A percentile compares a stretch with the other conserved stretches of the same genome.
Evolutionary conservation across 2,797 vertebrate species (phyloP).

Genomic region (Ctenopoma multispine): DNA sequence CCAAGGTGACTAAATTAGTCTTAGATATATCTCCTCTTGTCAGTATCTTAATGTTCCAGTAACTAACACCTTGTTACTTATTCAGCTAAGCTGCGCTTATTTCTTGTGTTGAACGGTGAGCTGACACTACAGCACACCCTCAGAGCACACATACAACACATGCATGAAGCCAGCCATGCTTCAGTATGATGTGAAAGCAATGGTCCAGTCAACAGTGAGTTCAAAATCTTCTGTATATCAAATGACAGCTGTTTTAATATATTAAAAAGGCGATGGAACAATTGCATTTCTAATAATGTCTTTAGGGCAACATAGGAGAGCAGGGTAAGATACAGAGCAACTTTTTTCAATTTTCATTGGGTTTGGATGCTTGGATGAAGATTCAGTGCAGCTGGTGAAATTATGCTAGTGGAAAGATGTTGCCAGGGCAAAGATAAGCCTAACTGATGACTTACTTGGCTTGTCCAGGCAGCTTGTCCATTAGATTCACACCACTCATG

Average conservation of each 20-base stretch:
- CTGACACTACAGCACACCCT: slow-evolving; percentile 36
- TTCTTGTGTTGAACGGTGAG: slow-evolving; percentile 20
- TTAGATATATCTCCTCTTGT: slow-evolving; percentile 48
- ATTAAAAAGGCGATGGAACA: slow-evolving; percentile 38
- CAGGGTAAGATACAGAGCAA: slow-evolving; percentile 32
- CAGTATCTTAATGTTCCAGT: slow-evolving; percentile 36
- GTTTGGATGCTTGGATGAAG: slow-evolving; percentile 37
- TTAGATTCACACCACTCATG: slow-evolving; percentile 36
- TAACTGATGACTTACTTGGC: slow-evolving; percentile 55
- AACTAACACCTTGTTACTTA: slow-evolving; percentile 43
- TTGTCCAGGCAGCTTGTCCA: slow-evolving; percentile 28
- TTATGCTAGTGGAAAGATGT: slow-evolving; percentile 42
- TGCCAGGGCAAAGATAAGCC: slow-evolving; percentile 35
- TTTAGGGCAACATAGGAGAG: slow-evolving; percentile 28
- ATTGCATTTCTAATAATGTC: slow-evolving; percentile 45
- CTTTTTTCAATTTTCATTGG: slow-evolving; percentile 43
- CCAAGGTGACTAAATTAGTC: slow-evolving; percentile 61
- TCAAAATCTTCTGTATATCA: slow-evolving; percentile 19
- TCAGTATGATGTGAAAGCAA: slow-evolving; percentile 19
- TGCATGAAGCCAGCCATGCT: slow-evolving; percentile 26
- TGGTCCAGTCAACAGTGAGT: slow-evolving; percentile 24
- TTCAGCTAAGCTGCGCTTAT: slow-evolving; percentile 38
- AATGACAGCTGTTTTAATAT: slow-evolving; percentile 32
- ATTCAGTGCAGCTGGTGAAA: slow-evolving; percentile 55
- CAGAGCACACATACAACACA: slow-evolving; percentile 42